These are phyloP conservation scores for Thymelicus lineola DNA, from an alignment of 2,888 invertebrate species.

Conservation along the genomic window DNA sequence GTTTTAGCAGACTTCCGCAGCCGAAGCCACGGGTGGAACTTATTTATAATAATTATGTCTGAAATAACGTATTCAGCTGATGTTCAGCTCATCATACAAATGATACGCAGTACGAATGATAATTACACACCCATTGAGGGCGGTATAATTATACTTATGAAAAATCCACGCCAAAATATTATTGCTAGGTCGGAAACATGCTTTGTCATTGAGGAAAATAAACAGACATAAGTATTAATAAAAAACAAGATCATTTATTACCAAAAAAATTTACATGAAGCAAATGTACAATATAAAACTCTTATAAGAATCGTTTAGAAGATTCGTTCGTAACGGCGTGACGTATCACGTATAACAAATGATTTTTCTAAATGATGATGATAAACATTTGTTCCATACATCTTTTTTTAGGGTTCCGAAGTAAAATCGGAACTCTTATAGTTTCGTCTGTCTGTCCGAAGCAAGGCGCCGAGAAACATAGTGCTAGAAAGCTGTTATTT, in stretches of 20 bases:
- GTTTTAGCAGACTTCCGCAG: no score
- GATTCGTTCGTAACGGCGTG: background rate
- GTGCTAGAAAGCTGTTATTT: no score
- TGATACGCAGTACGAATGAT: no score
- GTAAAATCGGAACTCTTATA: no score
- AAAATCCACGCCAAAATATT: background rate
- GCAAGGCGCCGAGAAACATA: no score
- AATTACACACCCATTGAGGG: background rate
- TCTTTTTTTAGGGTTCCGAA: no score
- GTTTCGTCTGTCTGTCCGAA: no score
- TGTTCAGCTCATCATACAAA: no score
- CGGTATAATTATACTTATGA: background rate
- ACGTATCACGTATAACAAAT: background rate
- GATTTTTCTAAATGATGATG: background rate
- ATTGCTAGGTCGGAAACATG: constrained; percentile 39
- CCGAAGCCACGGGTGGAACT: no score
- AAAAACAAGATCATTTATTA: constrained; percentile 5
- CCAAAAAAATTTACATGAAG: background rate
- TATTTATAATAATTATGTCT: no score
- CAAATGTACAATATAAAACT: background rate
- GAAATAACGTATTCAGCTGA: no score
- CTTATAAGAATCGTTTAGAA: background rate
- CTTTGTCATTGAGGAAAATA: constrained; percentile 7
- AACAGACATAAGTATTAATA: constrained; percentile 2
- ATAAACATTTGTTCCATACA: no score